Evolutionary conservation across 2,888 invertebrate species (phyloP), one percentile per base, ranked within the genome.

Genomic region (Ceriagrion tenellum): DNA sequence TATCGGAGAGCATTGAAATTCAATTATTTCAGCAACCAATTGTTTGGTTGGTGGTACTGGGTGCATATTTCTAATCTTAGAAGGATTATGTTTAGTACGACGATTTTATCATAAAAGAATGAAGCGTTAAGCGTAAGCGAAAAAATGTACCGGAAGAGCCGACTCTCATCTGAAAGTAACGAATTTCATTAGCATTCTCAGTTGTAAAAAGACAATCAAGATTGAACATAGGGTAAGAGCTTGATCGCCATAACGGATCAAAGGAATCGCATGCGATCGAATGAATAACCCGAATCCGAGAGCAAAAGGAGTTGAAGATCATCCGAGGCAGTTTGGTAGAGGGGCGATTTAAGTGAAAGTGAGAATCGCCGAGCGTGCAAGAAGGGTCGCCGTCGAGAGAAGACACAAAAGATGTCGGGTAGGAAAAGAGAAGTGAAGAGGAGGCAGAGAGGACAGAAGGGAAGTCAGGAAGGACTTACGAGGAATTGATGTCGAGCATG

Each of bases 401-500:
- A 88, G 23, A 88, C 55, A 3, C 26, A n/a, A 23, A 26, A 55
- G 47, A 88, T 88, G 55, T 26, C 55, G 26, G 89, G n/a, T 10
- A 23, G 55, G 26, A 47, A 20, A 40, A 30, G 89, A 55, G 26
- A 35, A 47, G 18, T 18, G 26, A 89, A 55, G 26, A 89, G 55
- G 26, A 89, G 55, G 26, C 13, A n/a, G 26, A n/a, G 23, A 18
- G 88, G 12, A 23, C 47, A 55, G 89, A 4, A 89, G 40, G 40
- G 0, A 88, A 47, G n/a, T 23, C 59, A n/a, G 26, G 59, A 20
- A 59, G 59, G 26, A n/a, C 69, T 69, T 35, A 13, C 81, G 35
- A 81, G 81, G 30, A 81, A 35, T 81, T 35, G 81, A 81, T 81
- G 81, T 26, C 30, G 81, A 81, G 81, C 81, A 35, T 81, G 81